Evolutionary conservation across 2,113 vertebrate species (phyloP), one percentile per base, ranked within the genome.

Genomic region (Fregata magnificens): DNA sequence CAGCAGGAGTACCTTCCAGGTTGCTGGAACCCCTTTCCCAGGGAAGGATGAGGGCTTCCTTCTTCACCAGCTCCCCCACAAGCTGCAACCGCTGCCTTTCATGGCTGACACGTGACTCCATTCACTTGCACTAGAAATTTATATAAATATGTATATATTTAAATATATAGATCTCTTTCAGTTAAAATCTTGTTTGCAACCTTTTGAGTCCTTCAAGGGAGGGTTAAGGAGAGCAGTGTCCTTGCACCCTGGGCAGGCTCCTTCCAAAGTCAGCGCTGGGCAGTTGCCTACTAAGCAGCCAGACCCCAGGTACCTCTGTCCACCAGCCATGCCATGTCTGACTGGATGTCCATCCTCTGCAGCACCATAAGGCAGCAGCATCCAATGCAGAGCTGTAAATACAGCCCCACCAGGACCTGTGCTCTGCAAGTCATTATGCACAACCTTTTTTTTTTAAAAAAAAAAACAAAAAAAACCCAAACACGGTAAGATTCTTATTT

Each of bases 291-390:
- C 36, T 14, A 6, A 56, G 76, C 82, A 72, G 28, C n/a, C 66
- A 85, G 71, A 45, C 2, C 34, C 45, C 6, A 1, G 5, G 62
- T 49, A 15, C 1, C 0, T 82, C n/a, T 52, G 32, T 22, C 47
- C 53, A 25, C 28, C 56, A 26, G 9, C 69, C 32, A 3, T 18
- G 52, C 8, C 47, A 4, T 3, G 17, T 31, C 70, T 55, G 52
- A 40, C 73, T 38, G 38, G 28, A 5, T 63, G 34, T 26, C 47
- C 78, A 44, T 2, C n/a, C n/a, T 70, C 71, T 83, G 58, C 79
- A 58, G 56, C 32, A 22, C 62, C 34, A 11, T 55, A 49, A 16
- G 55, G 82, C 67, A 93, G 83, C 36, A 82, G 2, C 82, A n/a
- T 36, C 58, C 71, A n/a, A 4, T 3, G 50, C 58, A 86, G 3